Percentiles rank a stretch among this genome's conserved stretches.
Evolutionary conservation across 2,113 vertebrate species (phyloP).

Genomic region (Pseudonaja textilis): DNA sequence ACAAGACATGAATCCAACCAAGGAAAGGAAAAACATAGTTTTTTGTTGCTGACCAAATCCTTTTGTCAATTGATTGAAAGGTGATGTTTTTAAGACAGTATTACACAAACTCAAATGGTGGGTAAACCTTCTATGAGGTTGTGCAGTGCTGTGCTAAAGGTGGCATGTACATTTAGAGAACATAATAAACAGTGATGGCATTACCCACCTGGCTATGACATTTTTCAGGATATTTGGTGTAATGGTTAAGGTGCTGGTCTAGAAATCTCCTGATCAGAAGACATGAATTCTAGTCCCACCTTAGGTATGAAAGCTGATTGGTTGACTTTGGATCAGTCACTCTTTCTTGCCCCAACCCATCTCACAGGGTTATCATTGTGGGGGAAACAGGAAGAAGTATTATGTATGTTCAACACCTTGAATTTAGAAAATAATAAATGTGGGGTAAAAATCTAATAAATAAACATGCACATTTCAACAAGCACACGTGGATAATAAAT

Average conservation of each 20-base stretch:
- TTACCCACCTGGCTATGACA: background rate
- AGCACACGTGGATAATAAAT: background rate
- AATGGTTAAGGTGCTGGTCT: background rate
- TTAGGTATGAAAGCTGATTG: background rate
- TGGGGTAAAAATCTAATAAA: background rate
- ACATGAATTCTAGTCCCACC: background rate
- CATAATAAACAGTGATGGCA: background rate
- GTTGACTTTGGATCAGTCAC: background rate
- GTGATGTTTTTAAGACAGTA: background rate
- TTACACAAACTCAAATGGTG: background rate
- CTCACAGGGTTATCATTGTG: background rate
- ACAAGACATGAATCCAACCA: background rate
- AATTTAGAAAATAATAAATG: background rate
- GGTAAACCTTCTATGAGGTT: background rate
- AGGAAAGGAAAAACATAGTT: background rate
- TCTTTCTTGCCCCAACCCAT: background rate
- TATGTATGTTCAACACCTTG: background rate
- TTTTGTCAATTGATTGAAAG: background rate
- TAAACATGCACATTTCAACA: background rate
- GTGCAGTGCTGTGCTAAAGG: background rate
- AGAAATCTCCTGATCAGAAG: background rate
- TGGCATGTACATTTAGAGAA: background rate
- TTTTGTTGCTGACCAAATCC: background rate
- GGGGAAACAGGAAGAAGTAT: background rate
- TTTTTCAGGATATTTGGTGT: background rate